phyloP scores from a whole-genome alignment of 2,888 invertebrate species.

The Spilarctia lutea region DNA sequence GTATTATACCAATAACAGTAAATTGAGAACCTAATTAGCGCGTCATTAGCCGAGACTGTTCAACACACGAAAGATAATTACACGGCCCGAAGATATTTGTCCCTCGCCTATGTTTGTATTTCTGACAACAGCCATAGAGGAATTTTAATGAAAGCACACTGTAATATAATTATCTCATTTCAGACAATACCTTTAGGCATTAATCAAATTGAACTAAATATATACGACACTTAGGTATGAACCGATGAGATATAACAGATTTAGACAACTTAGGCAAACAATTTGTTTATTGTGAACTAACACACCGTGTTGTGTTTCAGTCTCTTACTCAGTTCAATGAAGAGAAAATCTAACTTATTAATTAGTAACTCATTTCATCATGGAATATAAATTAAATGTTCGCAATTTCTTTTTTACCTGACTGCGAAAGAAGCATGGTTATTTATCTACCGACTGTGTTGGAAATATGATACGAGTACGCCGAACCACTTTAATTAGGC shows the following conservation, averaged over 20 bases:
- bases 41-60: neutral
- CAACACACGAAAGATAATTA: constrained; percentile 7
- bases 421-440: too few relatives aligned
- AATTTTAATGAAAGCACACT: constrained; percentile 6
- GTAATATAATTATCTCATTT: constrained; percentile 7
- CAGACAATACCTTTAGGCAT: neutral
- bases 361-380: neutral
- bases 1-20: neutral
- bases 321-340: neutral
- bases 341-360: neutral
- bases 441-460: neutral
- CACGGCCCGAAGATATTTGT: constrained; percentile 9
- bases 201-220: neutral
- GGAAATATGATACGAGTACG: neutral
- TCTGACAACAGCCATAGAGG: constrained; percentile 1
- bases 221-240: neutral
- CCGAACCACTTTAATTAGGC: neutral
- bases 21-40: neutral
- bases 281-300: too few relatives aligned
- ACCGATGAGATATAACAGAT: neutral
- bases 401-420: neutral
- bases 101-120: constrained; percentile 5
- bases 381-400: neutral
- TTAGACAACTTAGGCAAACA: too few relatives aligned
- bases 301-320: neutral